Base-by-base conservation (phyloP, 2,888 invertebrate species). In the Pyrgus malvae region DNA sequence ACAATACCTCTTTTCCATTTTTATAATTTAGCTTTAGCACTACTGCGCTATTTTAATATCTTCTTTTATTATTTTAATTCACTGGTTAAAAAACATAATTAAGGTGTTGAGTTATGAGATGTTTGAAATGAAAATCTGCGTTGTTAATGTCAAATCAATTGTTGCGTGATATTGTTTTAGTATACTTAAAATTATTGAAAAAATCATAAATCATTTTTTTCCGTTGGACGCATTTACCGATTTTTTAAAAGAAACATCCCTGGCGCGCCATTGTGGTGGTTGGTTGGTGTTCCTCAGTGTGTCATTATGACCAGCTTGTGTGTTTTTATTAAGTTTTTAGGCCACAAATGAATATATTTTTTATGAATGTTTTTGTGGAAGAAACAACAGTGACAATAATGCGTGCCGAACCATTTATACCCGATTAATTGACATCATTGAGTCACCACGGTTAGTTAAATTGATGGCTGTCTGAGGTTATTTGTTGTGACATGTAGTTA, bases 391-490 rank as follows among this genome's bases (percentile, higher is more conserved):
- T 82, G 90, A 87, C 86, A 88, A 90, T 90, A 90, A 90, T 90
- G 90, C 76, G 82, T 86, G 88, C 82, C 80, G 85, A 83, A 81
- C 78, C 78, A 77, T 82, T 83, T 86, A 81, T 85, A 85, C 83
- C 83, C 65, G 86, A 83, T 68, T 87, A 80, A 82, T 72, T 77
- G 72, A 70, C 72, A 75, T 70, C 74, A 76, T 81, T 80, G 82
- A 83, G 83, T 87, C 87, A 85, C 75, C 84, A 86, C 88, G 89
- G 90, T 90, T 72, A 86, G 90, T 83, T 64, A 72, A 86, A 81
- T 79, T 76, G 72, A 78, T 83, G 74, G 74, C 82, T 83, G 73
- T 85, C 82, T 82, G 73, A 87, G 88, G 88, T 89, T 89, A 90
- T 88, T 87, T 89, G 84, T 89, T 88, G 81, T 90, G 83, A 83